Percentiles rank a stretch among this genome's conserved stretches.
phyloP scores from a whole-genome alignment of 1,140 invertebrate genomes.

The Leptinotarsa lineolata region DNA sequence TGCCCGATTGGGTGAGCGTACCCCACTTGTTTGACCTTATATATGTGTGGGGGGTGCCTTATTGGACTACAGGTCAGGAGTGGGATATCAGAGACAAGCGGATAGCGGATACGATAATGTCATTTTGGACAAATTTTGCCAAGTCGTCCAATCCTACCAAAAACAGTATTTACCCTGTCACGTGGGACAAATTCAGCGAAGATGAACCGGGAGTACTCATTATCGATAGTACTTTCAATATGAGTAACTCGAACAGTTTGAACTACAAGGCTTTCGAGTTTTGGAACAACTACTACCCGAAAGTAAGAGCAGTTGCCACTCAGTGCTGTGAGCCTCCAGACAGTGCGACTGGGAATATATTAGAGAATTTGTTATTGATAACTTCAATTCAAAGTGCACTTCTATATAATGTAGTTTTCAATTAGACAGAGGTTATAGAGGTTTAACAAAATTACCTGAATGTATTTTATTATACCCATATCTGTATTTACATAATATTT shows the following conservation, averaged over 20 bases:
- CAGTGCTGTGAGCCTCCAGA: conserved; percentile 69
- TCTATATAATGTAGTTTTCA: neutral
- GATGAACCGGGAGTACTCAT: conserved; percentile 68
- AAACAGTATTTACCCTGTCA: conserved; percentile 64
- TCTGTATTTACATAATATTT: conserved; percentile 2
- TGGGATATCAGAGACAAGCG: conserved; percentile 78
- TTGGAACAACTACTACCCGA: conserved; percentile 82
- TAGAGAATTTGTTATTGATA: neutral
- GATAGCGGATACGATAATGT: conserved; percentile 76
- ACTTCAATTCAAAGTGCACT: neutral
- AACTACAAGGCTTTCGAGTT: conserved; percentile 78
- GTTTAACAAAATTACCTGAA: conserved; percentile 2
- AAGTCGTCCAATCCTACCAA: conserved; percentile 72
- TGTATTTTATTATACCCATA: conserved; percentile 14
- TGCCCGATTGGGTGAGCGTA: conserved; percentile 75
- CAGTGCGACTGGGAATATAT: neutral
- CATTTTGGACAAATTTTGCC: conserved; percentile 74
- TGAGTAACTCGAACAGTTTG: conserved; percentile 66
- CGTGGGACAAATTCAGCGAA: conserved; percentile 71
- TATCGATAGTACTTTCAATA: conserved; percentile 74
- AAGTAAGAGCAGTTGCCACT: conserved; percentile 67
- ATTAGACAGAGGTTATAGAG: neutral
- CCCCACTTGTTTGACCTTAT: conserved; percentile 79
- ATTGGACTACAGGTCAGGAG: conserved; percentile 60
- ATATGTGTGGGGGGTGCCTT: conserved; percentile 77